Base-by-base conservation (phyloP, 2,888 invertebrate genomes). In the Aethes cnicana region DNA sequence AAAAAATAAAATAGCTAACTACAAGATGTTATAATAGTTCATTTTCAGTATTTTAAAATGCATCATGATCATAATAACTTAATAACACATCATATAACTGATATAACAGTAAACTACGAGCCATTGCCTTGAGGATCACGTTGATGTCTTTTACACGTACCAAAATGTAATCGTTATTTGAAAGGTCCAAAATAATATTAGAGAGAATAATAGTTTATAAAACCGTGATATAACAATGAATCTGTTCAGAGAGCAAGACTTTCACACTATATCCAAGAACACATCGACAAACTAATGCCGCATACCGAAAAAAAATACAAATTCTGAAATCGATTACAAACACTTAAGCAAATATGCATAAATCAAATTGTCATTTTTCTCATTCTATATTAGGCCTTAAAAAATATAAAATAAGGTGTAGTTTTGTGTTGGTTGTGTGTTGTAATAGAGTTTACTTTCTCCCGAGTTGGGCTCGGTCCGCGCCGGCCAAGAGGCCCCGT, bases 391-490 rank as follows among this genome's bases (percentile, higher is more conserved):
- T 33, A 21, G 30, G 20, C 21, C 41, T 49, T 50, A 48, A 47
- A 8, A 2, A 5, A 9, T 16, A 33, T 8, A 43, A 8, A 23
- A n/a, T 37, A 47, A 28, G n/a, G 32, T 59, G n/a, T 42, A 21
- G 4, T 8, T 46, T 17, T 47, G 48, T 47, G 47, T 57, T 53
- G 58, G 56, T 59, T 53, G 56, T 47, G 60, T 58, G 26, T 57
- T 64, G 59, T 69, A 65, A 67, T 77, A 76, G 69, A 72, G 79
- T 82, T 83, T 86, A 87, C 87, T 87, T 87, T 87, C 88, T 84
- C 88, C n/a, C 76, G 58, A 69, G 39, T 26, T 28, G 43, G 50
- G 39, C 46, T 33, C 84, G 83, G 77, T 68, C 75, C 81, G 80
- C 76, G 81, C 77, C 79, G 75, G 77, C 68, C n/a, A n/a, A n/a